Evolutionary conservation across 2,888 invertebrate genomes (phyloP), one percentile per base, ranked within the genome.

Genomic region (Trichopria drosophilae): DNA sequence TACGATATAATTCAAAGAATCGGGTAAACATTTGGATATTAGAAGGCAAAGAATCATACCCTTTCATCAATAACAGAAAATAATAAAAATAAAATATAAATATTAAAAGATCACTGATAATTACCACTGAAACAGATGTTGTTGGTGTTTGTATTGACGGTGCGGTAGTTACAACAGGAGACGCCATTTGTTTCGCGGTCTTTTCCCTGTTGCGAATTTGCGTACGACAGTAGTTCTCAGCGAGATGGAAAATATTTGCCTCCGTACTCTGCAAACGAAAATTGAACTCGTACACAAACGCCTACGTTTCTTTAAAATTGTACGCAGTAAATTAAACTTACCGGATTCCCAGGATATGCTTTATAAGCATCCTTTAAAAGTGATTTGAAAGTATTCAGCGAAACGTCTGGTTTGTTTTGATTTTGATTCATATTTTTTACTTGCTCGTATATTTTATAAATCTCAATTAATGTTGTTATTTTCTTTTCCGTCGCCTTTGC

Each of bases 341-440:
- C 81, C 62, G 83, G 82, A 40, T 82, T 81, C 18, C 81, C 78
- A 28, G 79, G 80, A 22, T 84, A 82, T 29, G 83, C 77, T 68
- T 84, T 86, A 64, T 87, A 90, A 3, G 84, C 83, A 35, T 90
- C 90, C 3, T 82, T 77, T 1, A 90, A 72, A 52, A 90, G 77
- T 40, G 82, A 80, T 2, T 81, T 79, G 58, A 89, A 85, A 3
- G 63, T 60, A 49, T 69, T 68, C 19, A 71, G 54, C 46, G 81
- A 78, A 2, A 74, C 67, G 18, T 3, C 2, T 58, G 84, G 84
- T 65, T 85, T 86, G 10, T 74, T 71, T 5, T 78, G 74, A n/a
- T n/a, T n/a, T n/a, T n/a, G n/a, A n/a, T n/a, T n/a, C 15, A 78
- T 75, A 68, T 84, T 82, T 66, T 86, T 89, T 1, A 83, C 82